phyloP scores from a whole-genome alignment of 1,140 invertebrate genomes.

The Aphis craccivora region DNA sequence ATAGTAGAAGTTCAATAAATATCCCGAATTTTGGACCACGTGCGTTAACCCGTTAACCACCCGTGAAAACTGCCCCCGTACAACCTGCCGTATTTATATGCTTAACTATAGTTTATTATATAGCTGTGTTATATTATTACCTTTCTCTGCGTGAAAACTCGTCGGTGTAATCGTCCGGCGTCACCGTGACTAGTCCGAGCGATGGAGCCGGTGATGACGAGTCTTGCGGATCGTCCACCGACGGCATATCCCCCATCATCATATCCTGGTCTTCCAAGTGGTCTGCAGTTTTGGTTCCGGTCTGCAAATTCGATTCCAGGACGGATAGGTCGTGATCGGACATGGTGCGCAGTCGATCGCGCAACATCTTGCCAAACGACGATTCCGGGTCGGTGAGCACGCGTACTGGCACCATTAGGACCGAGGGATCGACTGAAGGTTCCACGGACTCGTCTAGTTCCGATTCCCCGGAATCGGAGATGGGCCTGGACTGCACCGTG shows the following conservation, averaged over 20 bases:
- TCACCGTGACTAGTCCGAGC: neutral
- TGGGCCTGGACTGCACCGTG: neutral
- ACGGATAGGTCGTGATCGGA: neutral
- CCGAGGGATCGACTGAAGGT: neutral
- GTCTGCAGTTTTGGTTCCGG: neutral
- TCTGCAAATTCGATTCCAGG: neutral
- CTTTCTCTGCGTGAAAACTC: neutral
- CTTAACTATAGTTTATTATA: neutral
- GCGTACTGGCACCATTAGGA: neutral
- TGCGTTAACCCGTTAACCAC: neutral
- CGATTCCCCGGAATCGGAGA: neutral
- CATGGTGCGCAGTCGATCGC: neutral
- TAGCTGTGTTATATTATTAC: neutral
- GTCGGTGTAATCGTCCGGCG: neutral
- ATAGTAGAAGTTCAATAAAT: neutral
- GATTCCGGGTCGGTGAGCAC: neutral
- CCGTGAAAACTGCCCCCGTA: neutral
- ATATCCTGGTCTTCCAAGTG: neutral
- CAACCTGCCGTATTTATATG: neutral
- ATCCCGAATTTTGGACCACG: neutral
- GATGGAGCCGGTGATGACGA: neutral
- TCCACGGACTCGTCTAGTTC: neutral
- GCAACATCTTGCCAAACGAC: neutral
- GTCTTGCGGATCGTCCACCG: neutral
- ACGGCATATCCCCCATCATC: constrained; percentile 46